A percentile compares a stretch with the other conserved stretches of the same genome.
phyloP scores from a whole-genome alignment of 2,113 vertebrate species.

The Dipodomys ordii region DNA sequence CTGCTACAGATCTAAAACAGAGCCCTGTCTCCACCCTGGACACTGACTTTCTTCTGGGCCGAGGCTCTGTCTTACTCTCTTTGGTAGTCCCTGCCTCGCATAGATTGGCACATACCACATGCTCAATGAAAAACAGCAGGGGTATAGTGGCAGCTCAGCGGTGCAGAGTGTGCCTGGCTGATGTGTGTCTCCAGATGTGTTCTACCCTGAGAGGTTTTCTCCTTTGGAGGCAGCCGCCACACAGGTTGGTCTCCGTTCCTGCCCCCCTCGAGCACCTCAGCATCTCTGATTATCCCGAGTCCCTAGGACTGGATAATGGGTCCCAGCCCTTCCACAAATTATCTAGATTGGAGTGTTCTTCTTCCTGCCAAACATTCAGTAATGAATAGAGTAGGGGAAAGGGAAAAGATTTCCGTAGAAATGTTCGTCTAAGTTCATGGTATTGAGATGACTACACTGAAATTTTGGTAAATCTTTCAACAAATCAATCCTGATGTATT shows the following conservation, averaged over 20 bases:
- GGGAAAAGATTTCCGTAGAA: constrained; percentile 5
- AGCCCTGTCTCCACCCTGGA: neutral
- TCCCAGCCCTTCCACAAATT: neutral
- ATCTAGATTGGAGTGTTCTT: neutral
- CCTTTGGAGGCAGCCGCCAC: neutral
- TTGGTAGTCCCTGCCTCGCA: neutral
- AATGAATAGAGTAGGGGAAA: neutral
- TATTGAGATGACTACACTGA: neutral
- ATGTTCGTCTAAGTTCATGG: neutral
- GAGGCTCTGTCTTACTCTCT: neutral
- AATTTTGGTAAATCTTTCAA: constrained; percentile 35
- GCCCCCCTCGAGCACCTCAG: neutral
- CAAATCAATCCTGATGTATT: neutral
- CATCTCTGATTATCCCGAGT: neutral
- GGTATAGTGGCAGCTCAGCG: too few species aligned
- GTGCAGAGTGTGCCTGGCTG: neutral
- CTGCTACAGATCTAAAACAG: neutral
- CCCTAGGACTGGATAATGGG: neutral
- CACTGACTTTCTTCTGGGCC: neutral
- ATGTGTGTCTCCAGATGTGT: neutral
- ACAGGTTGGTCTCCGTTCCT: neutral
- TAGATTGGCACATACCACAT: neutral
- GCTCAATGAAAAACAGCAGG: neutral
- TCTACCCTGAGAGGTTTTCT: neutral
- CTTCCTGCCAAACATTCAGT: neutral